These are phyloP conservation scores for Bombus difficillimus DNA, from an alignment of 1,140 invertebrate genomes.

Conservation along the genomic window DNA sequence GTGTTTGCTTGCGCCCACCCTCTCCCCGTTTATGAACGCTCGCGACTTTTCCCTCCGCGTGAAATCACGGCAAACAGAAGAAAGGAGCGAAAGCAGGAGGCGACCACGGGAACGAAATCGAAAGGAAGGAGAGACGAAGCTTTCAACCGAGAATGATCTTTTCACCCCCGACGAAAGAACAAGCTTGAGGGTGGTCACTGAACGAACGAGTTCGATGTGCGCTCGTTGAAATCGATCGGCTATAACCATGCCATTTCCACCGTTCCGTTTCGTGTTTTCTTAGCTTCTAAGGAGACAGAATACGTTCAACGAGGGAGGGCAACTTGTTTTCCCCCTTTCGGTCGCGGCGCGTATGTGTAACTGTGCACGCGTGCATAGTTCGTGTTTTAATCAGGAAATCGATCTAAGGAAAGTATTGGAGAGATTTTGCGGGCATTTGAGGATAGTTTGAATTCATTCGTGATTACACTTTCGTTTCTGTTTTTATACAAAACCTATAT, in stretches of 20 bases:
- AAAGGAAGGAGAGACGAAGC: neutral
- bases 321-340: neutral
- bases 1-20: neutral
- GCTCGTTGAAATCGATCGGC: neutral
- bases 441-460: neutral
- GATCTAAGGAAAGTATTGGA: neutral
- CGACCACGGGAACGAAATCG: constrained; percentile 6
- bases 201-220: neutral
- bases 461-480: constrained; percentile 16
- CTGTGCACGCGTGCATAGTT: constrained; percentile 13
- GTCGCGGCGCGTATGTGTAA: neutral
- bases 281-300: neutral
- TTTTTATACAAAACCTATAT: constrained; percentile 22
- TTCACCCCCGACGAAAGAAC: neutral
- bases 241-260: neutral
- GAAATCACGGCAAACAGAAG: neutral
- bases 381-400: neutral
- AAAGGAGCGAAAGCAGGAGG: neutral
- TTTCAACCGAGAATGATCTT: neutral
- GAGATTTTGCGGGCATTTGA: neutral
- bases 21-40: constrained; percentile 2
- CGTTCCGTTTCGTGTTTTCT: neutral
- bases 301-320: constrained; percentile 5
- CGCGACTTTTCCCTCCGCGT: neutral
- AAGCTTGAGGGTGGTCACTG: neutral